A percentile compares a stretch with the other conserved stretches of the same genome.
Evolutionary conservation across 2,888 invertebrate genomes (phyloP).

Genomic region (Cyclophora albipunctata): DNA sequence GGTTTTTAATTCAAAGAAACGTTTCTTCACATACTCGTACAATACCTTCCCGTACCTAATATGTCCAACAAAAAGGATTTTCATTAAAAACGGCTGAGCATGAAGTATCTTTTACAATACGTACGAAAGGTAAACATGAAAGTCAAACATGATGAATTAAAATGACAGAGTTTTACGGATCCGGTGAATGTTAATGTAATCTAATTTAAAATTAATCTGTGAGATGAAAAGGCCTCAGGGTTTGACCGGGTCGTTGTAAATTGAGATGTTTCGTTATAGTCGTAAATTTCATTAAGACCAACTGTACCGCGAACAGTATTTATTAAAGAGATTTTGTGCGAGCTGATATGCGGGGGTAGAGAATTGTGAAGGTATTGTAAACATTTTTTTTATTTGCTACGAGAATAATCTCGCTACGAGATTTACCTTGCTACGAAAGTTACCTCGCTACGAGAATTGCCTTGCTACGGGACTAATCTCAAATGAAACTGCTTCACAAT

Average conservation of each 20-base stretch:
- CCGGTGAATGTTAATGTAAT: conserved; percentile 55
- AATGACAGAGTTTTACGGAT: conserved; percentile 42
- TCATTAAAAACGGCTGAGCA: too few relatives aligned
- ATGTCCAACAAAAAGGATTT: too few relatives aligned
- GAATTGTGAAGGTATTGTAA: background rate
- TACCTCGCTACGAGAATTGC: too few relatives aligned
- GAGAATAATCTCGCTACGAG: too few relatives aligned
- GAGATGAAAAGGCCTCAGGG: conserved; percentile 50
- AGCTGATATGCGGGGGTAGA: conserved; percentile 11
- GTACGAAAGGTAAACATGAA: conserved; percentile 6
- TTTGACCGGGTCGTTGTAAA: conserved; percentile 31
- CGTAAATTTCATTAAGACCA: conserved; percentile 52
- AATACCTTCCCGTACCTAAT: too few relatives aligned
- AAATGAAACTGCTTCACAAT: too few relatives aligned
- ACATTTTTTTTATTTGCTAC: too few relatives aligned
- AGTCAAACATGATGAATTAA: conserved; percentile 38
- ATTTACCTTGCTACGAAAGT: too few relatives aligned
- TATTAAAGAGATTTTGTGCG: conserved; percentile 30
- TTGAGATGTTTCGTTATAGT: conserved; percentile 44
- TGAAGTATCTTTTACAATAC: too few relatives aligned
- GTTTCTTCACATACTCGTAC: too few relatives aligned
- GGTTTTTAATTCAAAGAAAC: too few relatives aligned
- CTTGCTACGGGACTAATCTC: too few relatives aligned
- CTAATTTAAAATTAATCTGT: conserved; percentile 64
- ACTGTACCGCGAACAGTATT: conserved; percentile 40